Percentiles rank a stretch among this genome's conserved stretches.
Conservation (phyloP, 92 coral and sea anemone species). For the Diadumene lineata region DNA sequence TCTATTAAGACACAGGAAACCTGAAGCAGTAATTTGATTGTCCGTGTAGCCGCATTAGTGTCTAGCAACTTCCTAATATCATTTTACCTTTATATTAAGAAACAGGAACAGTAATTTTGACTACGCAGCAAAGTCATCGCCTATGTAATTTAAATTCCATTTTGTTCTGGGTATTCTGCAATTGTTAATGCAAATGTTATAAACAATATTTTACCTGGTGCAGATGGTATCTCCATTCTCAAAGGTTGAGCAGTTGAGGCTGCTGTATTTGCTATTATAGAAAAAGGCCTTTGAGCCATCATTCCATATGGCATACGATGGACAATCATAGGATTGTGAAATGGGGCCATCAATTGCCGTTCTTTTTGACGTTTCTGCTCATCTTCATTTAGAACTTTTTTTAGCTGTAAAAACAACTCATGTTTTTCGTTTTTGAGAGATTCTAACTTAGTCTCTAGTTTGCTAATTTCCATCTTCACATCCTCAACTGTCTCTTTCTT, state of each 20-base stretch:
- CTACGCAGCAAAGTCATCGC: no score
- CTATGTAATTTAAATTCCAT: no score
- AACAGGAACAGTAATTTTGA: no score
- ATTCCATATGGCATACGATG: constrained; percentile 27
- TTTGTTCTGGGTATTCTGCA: no score
- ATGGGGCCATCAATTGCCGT: constrained; percentile 6
- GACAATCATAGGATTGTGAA: constrained; percentile 30
- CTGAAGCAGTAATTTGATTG: no score
- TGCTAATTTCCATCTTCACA: constrained; percentile 62
- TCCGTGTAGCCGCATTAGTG: no score
- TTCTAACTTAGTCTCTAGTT: constrained; percentile 67
- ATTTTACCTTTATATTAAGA: no score
- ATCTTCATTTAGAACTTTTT: constrained; percentile 73
- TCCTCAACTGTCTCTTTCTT: constrained; percentile 82
- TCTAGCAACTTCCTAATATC: no score
- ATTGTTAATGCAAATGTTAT: no score
- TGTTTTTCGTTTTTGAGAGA: constrained; percentile 82
- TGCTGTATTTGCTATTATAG: constrained; percentile 22
- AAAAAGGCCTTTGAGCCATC: constrained; percentile 26
- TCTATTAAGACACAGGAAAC: no score
- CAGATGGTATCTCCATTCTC: background rate
- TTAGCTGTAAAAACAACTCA: constrained; percentile 80
- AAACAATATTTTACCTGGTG: background rate
- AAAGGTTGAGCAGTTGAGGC: constrained; percentile 16
- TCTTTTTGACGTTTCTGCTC: constrained; percentile 55